Conservation (phyloP, 2,113 vertebrate genomes). For the Nibea albiflora region DNA sequence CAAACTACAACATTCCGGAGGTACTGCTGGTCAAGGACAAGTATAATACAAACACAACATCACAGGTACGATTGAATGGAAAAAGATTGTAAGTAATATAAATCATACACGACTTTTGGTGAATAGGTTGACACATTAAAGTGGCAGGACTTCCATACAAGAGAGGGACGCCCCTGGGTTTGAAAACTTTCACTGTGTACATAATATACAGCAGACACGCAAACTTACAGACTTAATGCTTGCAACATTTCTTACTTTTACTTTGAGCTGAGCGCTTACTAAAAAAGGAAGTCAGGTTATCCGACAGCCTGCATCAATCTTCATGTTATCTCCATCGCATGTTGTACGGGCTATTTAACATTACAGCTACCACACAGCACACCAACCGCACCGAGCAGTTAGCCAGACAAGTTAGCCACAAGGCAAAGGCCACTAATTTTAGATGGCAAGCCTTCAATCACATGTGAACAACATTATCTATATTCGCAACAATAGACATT, state of each 20-base stretch:
- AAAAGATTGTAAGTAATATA: neutral
- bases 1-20: neutral
- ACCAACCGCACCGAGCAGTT: neutral
- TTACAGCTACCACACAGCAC: neutral
- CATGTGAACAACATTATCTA: neutral
- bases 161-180: neutral
- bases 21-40: neutral
- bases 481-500: neutral
- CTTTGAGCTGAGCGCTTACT: neutral
- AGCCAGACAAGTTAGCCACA: constrained; percentile 4
- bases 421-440: neutral
- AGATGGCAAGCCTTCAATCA: neutral
- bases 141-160: too few species aligned
- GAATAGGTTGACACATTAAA: neutral
- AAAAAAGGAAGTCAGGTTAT: neutral
- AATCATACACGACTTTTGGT: neutral
- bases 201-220: neutral
- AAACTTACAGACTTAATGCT: neutral
- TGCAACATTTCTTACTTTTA: too few species aligned
- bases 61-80: neutral
- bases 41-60: neutral
- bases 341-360: neutral
- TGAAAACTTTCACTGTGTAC: neutral
- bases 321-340: neutral
- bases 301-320: neutral